Evolutionary conservation across 2,797 vertebrate genomes (phyloP).

Genomic region (Microctenopoma stevenorrisi): DNA sequence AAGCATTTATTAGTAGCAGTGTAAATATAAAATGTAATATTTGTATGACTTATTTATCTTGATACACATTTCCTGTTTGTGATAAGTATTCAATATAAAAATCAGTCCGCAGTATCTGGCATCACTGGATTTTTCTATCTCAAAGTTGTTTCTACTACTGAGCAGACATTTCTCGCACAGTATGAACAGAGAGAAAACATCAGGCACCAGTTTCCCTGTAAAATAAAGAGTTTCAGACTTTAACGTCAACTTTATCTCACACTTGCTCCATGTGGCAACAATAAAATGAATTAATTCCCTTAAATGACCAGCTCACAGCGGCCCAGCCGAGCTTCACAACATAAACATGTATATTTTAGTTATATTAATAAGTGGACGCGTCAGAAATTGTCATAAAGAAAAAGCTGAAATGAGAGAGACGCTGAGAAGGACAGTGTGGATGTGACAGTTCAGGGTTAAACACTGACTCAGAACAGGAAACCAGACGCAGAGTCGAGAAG

Average conservation of each 20-base stretch:
- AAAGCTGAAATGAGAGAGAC: conserved; percentile 3
- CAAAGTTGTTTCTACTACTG: background rate
- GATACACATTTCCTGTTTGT: background rate
- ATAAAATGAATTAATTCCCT: background rate
- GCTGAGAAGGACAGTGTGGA: background rate
- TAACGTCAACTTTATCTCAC: background rate
- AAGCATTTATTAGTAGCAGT: too few relatives aligned
- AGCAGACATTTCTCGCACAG: background rate
- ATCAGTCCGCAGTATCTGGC: background rate
- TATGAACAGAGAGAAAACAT: background rate
- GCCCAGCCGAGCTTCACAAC: background rate
- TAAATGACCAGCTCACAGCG: background rate
- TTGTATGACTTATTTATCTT: background rate
- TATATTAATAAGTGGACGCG: background rate
- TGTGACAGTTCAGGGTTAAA: conserved; percentile 38
- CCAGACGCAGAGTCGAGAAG: conserved; percentile 83
- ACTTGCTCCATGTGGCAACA: too few relatives aligned
- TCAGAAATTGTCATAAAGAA: background rate
- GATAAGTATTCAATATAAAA: background rate
- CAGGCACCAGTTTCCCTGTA: background rate
- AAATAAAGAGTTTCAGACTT: background rate
- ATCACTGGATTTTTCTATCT: background rate
- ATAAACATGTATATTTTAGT: background rate
- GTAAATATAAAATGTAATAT: background rate
- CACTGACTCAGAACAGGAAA: conserved; percentile 87